Evolutionary conservation across 2,113 vertebrate species (phyloP).

Genomic region (Sinocyclocheilus grahami): DNA sequence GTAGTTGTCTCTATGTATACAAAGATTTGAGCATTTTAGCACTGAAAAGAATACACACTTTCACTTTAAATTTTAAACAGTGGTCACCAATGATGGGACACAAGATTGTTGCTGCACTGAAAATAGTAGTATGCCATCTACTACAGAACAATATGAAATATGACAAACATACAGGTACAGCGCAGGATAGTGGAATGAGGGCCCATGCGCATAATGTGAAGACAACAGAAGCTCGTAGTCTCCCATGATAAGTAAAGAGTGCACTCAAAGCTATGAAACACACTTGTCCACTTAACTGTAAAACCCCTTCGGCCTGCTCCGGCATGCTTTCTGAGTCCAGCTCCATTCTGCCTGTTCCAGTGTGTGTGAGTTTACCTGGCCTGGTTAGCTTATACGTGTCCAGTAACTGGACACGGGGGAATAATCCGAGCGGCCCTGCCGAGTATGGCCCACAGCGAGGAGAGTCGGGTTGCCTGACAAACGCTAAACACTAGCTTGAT

Average conservation of each 20-base stretch:
- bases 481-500: constrained; percentile 65
- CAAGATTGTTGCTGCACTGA: not conserved
- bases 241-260: constrained; percentile 54
- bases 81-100: not conserved
- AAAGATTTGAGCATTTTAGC: no score
- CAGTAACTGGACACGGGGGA: constrained; percentile 76
- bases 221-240: constrained; percentile 32
- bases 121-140: not conserved
- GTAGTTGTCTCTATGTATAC: not conserved
- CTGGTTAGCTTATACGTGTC: constrained; percentile 75
- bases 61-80: not conserved
- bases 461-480: constrained; percentile 74
- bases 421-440: constrained; percentile 72
- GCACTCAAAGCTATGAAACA: constrained; percentile 56
- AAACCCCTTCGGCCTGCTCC: constrained; percentile 68
- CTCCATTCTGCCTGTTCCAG: constrained; percentile 72
- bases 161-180: constrained; percentile 29
- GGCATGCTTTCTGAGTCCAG: constrained; percentile 72
- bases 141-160: not conserved
- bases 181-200: not conserved
- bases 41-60: no score
- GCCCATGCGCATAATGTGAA: not conserved
- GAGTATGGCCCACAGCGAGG: constrained; percentile 58
- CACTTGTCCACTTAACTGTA: constrained; percentile 78
- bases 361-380: constrained; percentile 65